phyloP scores from a whole-genome alignment of 2,113 vertebrate species.

The Lepisosteus oculatus region DNA sequence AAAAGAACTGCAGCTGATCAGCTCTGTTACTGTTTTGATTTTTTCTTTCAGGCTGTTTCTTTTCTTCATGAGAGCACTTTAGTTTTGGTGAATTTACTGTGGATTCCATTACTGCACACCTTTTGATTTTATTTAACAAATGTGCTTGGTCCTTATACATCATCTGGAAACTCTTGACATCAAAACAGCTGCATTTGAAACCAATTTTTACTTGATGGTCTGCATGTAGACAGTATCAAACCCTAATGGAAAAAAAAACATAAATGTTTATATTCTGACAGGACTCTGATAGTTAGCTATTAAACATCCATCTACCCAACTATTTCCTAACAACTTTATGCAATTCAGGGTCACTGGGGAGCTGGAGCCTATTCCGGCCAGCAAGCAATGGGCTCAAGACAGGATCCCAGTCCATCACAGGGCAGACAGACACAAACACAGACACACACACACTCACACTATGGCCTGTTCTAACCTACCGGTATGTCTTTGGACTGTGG shows the following conservation, averaged over 20 bases:
- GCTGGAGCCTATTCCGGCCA: no score
- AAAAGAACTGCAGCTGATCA: neutral
- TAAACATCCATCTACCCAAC: neutral
- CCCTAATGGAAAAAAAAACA: constrained; percentile 35
- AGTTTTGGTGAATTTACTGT: constrained; percentile 37
- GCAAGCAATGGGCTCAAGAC: no score
- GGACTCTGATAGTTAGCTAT: constrained; percentile 16
- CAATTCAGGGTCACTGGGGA: no score
- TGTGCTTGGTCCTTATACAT: constrained; percentile 50
- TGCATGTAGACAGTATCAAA: constrained; percentile 54
- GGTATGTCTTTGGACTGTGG: no score
- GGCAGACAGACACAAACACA: no score
- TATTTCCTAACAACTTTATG: no score
- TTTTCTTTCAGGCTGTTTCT: neutral
- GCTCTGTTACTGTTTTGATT: neutral
- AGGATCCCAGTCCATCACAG: no score
- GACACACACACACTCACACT: no score
- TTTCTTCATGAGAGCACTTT: constrained; percentile 4
- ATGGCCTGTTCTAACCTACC: no score
- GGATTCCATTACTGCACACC: constrained; percentile 40
- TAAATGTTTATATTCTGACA: constrained; percentile 9
- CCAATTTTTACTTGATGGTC: constrained; percentile 71
- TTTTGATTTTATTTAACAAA: constrained; percentile 53
- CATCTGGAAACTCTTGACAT: constrained; percentile 60
- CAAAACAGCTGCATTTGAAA: constrained; percentile 53